phyloP scores from a whole-genome alignment of 1,140 invertebrate genomes.

The Leptinotarsa lineolata region DNA sequence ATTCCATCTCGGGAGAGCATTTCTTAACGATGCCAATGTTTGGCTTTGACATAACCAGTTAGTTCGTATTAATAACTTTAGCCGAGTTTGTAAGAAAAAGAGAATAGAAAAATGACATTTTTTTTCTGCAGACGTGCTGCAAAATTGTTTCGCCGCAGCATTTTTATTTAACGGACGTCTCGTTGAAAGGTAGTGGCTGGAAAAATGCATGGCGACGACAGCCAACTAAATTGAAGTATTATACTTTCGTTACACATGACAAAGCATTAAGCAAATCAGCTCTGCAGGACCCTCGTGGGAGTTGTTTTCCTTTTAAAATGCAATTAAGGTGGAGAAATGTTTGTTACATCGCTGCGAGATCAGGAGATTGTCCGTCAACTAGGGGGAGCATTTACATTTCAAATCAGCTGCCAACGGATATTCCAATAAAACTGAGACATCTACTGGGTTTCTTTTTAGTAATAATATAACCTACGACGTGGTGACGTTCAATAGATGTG shows the following conservation, averaged over 20 bases:
- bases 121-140: conserved; percentile 36
- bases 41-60: conserved; percentile 59
- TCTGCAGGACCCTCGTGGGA: conserved; percentile 31
- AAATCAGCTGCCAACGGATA: background rate
- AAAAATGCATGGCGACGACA: conserved; percentile 55
- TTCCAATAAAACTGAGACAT: background rate
- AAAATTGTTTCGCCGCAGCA: conserved; percentile 48
- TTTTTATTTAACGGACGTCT: conserved; percentile 47
- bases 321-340: conserved; percentile 43
- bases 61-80: conserved; percentile 58
- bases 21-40: conserved; percentile 54
- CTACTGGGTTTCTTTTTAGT: no score
- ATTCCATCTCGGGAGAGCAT: conserved; percentile 48
- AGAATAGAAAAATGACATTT: conserved; percentile 57
- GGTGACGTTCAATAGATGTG: no score
- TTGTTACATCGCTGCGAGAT: conserved; percentile 18
- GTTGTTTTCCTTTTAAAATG: conserved; percentile 39
- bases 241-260: conserved; percentile 55
- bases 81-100: conserved; percentile 54
- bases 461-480: no score
- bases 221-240: conserved; percentile 55
- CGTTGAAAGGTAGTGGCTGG: conserved; percentile 51
- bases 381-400: background rate
- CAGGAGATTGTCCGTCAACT: conserved; percentile 1
- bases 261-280: conserved; percentile 55